These are phyloP conservation scores for Lates calcarifer DNA, from an alignment of 2,113 vertebrate species.

Conservation along the genomic window DNA sequence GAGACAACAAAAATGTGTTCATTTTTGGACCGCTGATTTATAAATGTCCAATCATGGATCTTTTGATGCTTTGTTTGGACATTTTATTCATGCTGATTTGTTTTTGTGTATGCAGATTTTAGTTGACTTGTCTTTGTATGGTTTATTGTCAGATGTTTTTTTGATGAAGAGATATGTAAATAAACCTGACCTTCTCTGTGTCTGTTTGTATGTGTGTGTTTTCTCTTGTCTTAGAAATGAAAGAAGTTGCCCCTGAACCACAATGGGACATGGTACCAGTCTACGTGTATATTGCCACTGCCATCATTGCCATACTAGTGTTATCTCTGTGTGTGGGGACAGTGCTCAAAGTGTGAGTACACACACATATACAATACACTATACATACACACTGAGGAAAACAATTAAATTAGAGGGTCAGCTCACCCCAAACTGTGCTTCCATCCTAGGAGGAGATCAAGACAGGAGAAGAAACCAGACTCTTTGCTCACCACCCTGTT, in stretches of 20 bases:
- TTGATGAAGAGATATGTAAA: background rate
- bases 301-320: conserved; percentile 40
- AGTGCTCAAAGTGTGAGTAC: conserved; percentile 55
- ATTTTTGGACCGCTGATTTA: no score
- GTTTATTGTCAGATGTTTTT: background rate
- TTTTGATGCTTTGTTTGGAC: background rate
- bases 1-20: no score
- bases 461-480: conserved; percentile 35
- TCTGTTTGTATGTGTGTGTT: conserved; percentile 21
- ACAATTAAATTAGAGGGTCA: background rate
- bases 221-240: conserved; percentile 15
- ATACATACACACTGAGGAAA: background rate
- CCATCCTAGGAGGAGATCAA: conserved; percentile 38
- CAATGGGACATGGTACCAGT: background rate
- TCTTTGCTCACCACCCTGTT: conserved; percentile 39
- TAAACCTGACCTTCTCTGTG: background rate
- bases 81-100: background rate
- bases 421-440: background rate
- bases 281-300: conserved; percentile 25
- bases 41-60: background rate
- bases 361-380: background rate
- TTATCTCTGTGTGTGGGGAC: conserved; percentile 43
- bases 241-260: background rate
- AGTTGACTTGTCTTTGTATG: background rate
- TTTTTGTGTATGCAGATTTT: background rate